A percentile compares a stretch with the other conserved stretches of the same genome.
Evolutionary conservation across 1,140 invertebrate genomes (phyloP).

Genomic region (Sycophaga agraensis): DNA sequence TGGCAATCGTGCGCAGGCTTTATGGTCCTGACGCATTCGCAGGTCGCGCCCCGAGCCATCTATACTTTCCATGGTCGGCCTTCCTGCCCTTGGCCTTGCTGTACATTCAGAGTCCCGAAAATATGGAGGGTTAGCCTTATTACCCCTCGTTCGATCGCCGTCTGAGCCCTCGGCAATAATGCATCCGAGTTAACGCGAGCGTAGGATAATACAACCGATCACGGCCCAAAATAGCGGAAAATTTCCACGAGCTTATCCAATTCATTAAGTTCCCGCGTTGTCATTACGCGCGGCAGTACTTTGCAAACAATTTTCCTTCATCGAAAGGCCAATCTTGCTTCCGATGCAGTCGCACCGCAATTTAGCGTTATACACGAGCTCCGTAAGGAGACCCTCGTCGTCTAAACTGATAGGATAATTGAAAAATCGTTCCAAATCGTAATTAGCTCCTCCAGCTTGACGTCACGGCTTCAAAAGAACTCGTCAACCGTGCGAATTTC

Average conservation of each 20-base stretch:
- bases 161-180: too few species aligned
- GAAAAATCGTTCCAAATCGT: conserved; percentile 28
- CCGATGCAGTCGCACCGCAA: conserved; percentile 20
- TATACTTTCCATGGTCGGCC: too few species aligned
- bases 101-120: too few species aligned
- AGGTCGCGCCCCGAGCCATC: too few species aligned
- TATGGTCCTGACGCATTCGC: too few species aligned
- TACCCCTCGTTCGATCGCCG: too few species aligned
- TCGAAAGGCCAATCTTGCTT: conserved; percentile 29
- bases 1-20: too few species aligned
- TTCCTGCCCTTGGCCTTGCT: too few species aligned
- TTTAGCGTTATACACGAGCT: conserved; percentile 7
- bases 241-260: neutral
- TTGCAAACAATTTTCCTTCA: conserved; percentile 23
- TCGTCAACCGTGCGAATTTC: conserved; percentile 14
- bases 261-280: neutral
- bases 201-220: too few species aligned
- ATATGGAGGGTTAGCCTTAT: too few species aligned
- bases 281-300: conserved; percentile 1
- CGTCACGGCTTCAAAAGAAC: conserved; percentile 20
- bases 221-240: too few species aligned
- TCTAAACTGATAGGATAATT: conserved; percentile 30
- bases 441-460: conserved; percentile 24
- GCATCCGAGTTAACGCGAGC: too few species aligned
- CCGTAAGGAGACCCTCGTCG: conserved; percentile 19